Evolutionary conservation across 2,888 invertebrate genomes (phyloP).

Genomic region (Gymnoscelis rufifasciata): DNA sequence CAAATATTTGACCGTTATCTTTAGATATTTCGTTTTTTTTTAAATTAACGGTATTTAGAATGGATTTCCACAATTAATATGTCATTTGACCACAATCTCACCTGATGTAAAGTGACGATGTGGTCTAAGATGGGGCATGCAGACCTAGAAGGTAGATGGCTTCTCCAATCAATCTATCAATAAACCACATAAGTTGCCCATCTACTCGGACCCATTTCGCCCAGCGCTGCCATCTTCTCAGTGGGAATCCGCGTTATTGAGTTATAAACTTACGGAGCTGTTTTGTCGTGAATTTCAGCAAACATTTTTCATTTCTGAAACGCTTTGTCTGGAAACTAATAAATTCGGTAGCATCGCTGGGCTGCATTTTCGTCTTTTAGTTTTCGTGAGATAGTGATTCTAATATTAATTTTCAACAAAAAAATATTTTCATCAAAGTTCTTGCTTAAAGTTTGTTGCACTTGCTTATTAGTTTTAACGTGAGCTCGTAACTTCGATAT

Average conservation of each 20-base stretch:
- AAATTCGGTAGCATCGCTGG: constrained; percentile 8
- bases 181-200: neutral
- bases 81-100: too few relatives aligned
- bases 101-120: too few relatives aligned
- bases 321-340: constrained; percentile 17
- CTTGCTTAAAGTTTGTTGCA: too few relatives aligned
- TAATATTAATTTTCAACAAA: too few relatives aligned
- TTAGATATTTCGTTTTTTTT: too few relatives aligned
- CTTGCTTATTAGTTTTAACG: too few relatives aligned
- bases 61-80: too few relatives aligned
- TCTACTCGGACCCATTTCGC: neutral
- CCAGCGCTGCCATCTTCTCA: constrained; percentile 10
- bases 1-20: too few relatives aligned
- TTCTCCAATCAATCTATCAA: neutral
- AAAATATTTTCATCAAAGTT: too few relatives aligned
- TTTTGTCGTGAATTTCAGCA: constrained; percentile 11
- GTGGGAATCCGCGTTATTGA: constrained; percentile 17
- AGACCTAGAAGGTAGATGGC: neutral
- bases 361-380: constrained; percentile 9
- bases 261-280: constrained; percentile 13
- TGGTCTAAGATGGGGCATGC: too few relatives aligned
- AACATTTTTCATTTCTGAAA: constrained; percentile 19
- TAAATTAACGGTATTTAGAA: too few relatives aligned
- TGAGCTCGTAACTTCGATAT: too few relatives aligned
- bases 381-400: constrained; percentile 1